Evolutionary conservation across 2,888 invertebrate species (phyloP), one percentile per base, ranked within the genome.

Genomic region (Automeris io): DNA sequence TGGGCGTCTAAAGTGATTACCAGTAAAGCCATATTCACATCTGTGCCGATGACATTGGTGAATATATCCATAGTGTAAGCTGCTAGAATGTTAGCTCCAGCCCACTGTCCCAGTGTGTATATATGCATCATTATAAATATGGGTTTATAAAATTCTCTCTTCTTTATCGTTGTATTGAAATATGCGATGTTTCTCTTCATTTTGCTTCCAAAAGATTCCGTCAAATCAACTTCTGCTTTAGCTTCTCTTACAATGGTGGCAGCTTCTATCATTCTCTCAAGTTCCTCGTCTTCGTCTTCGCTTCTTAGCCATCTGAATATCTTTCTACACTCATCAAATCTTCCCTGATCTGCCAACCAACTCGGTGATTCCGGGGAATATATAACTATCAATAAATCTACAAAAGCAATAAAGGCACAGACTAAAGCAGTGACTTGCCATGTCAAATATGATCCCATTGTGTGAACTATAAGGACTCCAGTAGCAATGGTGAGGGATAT

Each of bases 361-460:
- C 82, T 80, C 0, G 91, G 91, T 1, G 91, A 88, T 62, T 92
- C 92, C 0, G 90, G 90, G 0, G 71, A 67, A 26, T 60, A 65
- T 18, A 70, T 50, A 1, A 68, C 61, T 4, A 74, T 64, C 0
- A 74, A 16, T 19, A 90, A 57, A 18, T 88, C 77, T 2, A 79
- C 44, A 5, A 88, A 60, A 0, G 87, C 76, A 3, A 88, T 60
- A 1, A 66, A 42, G 0, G 75, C 71, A 40, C 83, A 81, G 1
- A 88, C 55, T 5, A 87, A 57, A 0, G 89, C 88, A 1, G 87
- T 82, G 2, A 60, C 61, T 50, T 86, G 71, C 90, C 90, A 91
- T 22, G 69, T 59, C 0, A 88, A 54, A 48, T 81, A 88, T 2
- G 87, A 88, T 0, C 92, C 92, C 35, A 92, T 58, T 0, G 82